These are phyloP conservation scores for Brachystomella parvula DNA, from an alignment of 1,140 invertebrate species.

Conservation along the genomic window DNA sequence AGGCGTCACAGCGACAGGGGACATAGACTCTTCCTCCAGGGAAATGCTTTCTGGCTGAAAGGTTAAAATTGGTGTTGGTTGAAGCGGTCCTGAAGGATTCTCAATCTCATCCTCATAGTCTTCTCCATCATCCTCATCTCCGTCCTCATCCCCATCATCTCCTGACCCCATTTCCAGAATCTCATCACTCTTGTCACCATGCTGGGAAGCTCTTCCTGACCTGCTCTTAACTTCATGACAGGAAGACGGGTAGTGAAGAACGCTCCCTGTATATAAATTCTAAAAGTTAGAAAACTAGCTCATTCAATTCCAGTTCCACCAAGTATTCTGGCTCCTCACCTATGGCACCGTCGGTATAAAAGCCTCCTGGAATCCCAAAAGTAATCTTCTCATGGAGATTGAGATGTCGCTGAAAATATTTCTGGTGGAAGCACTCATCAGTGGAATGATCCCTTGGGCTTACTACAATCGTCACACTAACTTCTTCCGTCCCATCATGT, in stretches of 20 bases:
- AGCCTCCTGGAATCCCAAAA: neutral
- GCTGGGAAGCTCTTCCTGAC: neutral
- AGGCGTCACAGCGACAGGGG: neutral
- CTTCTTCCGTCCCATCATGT: neutral
- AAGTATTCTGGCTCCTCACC: too few relatives aligned
- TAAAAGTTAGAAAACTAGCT: too few relatives aligned
- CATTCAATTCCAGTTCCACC: too few relatives aligned
- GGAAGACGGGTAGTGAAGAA: neutral
- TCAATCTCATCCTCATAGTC: neutral
- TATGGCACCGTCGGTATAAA: neutral
- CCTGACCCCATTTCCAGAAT: slow-evolving; percentile 5
- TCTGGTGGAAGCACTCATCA: neutral
- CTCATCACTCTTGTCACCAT: neutral
- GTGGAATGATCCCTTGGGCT: neutral
- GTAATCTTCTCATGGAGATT: slow-evolving; percentile 2
- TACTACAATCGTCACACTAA: neutral
- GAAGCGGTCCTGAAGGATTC: neutral
- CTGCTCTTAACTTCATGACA: neutral
- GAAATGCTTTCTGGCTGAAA: neutral
- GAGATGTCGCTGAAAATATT: neutral
- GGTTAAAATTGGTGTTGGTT: neutral
- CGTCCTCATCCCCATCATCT: slow-evolving; percentile 6
- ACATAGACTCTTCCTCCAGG: neutral
- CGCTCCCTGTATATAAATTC: neutral
- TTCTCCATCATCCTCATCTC: neutral